Base-by-base conservation (phyloP, 2,888 invertebrate species). In the Chironomus riparius region DNA sequence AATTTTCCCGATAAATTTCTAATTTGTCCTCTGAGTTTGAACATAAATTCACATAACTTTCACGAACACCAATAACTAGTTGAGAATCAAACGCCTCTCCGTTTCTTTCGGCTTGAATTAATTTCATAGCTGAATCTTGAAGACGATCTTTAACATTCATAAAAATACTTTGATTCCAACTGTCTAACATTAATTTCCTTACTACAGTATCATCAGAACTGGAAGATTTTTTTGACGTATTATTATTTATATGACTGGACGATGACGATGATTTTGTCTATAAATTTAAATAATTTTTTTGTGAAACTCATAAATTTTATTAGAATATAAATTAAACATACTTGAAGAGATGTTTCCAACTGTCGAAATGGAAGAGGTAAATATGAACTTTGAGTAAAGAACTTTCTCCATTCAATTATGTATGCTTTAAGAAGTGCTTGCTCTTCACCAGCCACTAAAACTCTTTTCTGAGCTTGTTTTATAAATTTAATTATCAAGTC, bases 1-100 rank as follows among this genome's bases (percentile, higher is more conserved):
- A 99, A 82, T 98, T 93, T 79, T 97, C 95, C 80, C 95, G 87
- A 85, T 99, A 99, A 80, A 98, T 98, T 86, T 95, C 93, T 76
- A 98, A 87, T 82, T 95, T 95, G 83, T 98, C 97, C 78, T 92
- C 91, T 3, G 92, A 86, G 83, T 96, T 97, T 62, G 97, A 97
- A 84, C 97, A 96, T 77, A 99, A 87, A 85, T 98, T 97, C 12
- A 98, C 98, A 86, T 98, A 99, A 61, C 97, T 97, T 86, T 99
- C 98, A 79, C 98, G 87, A 62, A 99, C 98, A 76, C 98, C 98
- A 81, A 98, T 97, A 76, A 99, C 98, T 78, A 98, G 87, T 82
- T 97, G 95, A 18, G 97, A 94, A 85, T 99, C 98, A 85, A 98
- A 98, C 3, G 96, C 95, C 85, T 98, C 97, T 2, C 98, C 98